Percentiles rank a stretch among this genome's conserved stretches.
These are phyloP conservation scores for Rhea pennata DNA, from an alignment of 2,113 vertebrate genomes.

Conservation along the genomic window DNA sequence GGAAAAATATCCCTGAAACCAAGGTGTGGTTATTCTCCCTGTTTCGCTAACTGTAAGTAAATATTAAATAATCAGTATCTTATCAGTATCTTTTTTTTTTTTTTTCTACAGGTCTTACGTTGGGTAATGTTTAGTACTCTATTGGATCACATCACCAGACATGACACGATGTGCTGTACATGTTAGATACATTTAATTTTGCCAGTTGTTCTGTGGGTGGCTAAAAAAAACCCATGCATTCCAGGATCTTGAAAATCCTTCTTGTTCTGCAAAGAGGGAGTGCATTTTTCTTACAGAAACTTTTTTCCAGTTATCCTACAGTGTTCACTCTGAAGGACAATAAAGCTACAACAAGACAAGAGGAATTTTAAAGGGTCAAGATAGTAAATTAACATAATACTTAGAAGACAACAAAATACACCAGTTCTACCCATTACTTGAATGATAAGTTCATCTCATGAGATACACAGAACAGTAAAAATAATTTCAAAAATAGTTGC, in stretches of 20 bases:
- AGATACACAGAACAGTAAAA: background rate
- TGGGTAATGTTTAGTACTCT: slow-evolving; percentile 16
- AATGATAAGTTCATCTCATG: background rate
- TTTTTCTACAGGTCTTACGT: background rate
- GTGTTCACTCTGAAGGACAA: background rate
- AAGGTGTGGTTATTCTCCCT: background rate
- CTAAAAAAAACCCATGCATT: slow-evolving; percentile 15
- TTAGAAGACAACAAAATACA: background rate
- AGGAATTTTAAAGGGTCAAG: background rate
- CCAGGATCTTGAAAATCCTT: slow-evolving; percentile 21
- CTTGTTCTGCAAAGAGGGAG: background rate
- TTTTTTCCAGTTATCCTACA: background rate
- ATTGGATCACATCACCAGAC: slow-evolving; percentile 1
- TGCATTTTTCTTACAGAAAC: background rate
- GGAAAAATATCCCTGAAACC: background rate
- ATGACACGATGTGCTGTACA: slow-evolving; percentile 17
- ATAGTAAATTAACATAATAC: background rate
- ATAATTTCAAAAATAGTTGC: background rate
- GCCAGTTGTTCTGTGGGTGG: slow-evolving; percentile 40
- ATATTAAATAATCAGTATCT: slow-evolving; percentile 16
- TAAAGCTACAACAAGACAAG: background rate
- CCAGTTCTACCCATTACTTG: background rate
- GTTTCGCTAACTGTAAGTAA: background rate
- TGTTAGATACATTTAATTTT: slow-evolving; percentile 49
- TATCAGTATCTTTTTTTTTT: too few species aligned